A percentile compares a stretch with the other conserved stretches of the same genome.
Conservation (phyloP, 1,140 invertebrate genomes). For the Caerostris extrusa region DNA sequence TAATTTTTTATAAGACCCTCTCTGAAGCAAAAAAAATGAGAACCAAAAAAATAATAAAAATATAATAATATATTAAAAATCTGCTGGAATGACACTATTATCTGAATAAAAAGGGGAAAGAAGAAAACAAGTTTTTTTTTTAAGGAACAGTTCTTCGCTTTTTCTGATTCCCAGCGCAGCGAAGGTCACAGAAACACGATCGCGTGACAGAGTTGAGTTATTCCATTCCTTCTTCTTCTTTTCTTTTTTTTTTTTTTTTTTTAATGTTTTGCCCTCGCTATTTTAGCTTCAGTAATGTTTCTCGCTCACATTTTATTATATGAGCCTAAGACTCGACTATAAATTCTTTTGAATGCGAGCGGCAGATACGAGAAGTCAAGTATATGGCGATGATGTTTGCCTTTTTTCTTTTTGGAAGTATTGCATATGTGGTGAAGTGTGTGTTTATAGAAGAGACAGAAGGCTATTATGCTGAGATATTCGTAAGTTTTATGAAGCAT, state of each 20-base stretch:
- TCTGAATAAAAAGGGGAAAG: neutral
- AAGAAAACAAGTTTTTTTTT: conserved; percentile 56
- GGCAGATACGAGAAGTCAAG: neutral
- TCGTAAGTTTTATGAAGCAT: too few species aligned
- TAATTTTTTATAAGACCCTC: neutral
- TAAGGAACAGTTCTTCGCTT: neutral
- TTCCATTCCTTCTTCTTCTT: neutral
- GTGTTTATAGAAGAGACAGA: too few species aligned
- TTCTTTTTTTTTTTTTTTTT: neutral
- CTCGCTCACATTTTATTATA: neutral
- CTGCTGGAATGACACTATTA: neutral
- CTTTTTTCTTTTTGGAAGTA: too few species aligned
- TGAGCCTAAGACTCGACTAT: neutral
- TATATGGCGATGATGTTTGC: neutral
- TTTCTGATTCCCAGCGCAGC: conserved; percentile 33
- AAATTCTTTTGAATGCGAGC: neutral
- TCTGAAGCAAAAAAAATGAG: too few species aligned
- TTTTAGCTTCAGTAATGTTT: neutral
- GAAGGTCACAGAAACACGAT: conserved; percentile 71
- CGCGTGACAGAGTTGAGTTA: conserved; percentile 48
- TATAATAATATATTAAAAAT: neutral
- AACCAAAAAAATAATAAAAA: neutral
- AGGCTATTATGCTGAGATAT: too few species aligned
- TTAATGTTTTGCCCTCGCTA: neutral
- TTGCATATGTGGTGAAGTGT: too few species aligned